Percentiles rank a stretch among this genome's conserved stretches.
Evolutionary conservation across 2,797 vertebrate species (phyloP).

Genomic region (Melanotaenia nigrans): DNA sequence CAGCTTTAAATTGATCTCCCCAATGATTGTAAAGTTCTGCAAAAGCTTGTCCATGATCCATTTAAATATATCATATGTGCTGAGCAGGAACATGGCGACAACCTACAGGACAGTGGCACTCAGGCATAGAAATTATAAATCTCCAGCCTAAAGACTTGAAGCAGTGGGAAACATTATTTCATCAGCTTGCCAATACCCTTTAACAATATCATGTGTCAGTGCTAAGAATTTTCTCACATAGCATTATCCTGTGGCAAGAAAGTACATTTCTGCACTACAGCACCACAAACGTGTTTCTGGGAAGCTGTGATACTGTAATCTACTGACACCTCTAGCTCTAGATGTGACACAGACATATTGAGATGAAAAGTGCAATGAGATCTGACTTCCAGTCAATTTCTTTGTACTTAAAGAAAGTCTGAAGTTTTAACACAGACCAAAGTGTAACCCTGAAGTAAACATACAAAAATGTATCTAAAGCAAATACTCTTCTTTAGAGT

Average conservation of each 20-base stretch:
- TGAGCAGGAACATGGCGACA: not conserved
- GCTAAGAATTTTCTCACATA: not conserved
- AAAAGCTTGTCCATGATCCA: not conserved
- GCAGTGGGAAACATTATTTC: not conserved
- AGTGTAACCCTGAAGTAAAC: conserved; percentile 34
- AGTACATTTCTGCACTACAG: not conserved
- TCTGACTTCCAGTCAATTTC: conserved; percentile 12
- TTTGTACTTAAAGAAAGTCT: conserved; percentile 12
- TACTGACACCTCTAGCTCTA: too few species aligned
- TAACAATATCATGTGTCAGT: not conserved
- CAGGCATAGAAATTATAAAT: not conserved
- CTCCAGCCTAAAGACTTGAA: not conserved
- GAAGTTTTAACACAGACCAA: conserved; percentile 17
- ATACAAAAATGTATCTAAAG: conserved; percentile 18
- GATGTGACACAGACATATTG: not conserved
- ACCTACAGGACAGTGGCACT: not conserved
- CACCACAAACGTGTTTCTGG: not conserved
- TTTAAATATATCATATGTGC: not conserved
- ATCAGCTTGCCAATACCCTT: not conserved
- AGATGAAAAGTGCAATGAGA: conserved; percentile 27
- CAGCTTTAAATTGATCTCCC: not conserved
- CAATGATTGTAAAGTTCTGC: not conserved
- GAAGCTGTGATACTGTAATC: not conserved
- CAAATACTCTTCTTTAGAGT: conserved; percentile 33
- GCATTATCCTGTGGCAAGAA: not conserved